These are phyloP conservation scores for Ia io DNA, from an alignment of 2,113 vertebrate species.

Conservation along the genomic window DNA sequence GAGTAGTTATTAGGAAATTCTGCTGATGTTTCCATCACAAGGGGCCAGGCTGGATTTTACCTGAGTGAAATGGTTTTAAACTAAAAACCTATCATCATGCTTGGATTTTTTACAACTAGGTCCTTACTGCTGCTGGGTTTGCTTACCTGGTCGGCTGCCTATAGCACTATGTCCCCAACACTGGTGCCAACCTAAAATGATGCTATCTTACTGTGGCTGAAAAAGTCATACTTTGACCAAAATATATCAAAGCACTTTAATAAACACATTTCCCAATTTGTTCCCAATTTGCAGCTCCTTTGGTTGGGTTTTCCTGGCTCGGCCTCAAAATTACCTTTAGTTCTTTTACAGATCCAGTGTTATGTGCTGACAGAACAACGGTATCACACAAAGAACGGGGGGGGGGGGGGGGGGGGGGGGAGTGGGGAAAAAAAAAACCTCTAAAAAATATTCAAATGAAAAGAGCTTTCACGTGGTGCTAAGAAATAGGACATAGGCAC, in stretches of 20 bases:
- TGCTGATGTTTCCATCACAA: not conserved
- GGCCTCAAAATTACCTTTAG: slow-evolving; percentile 17
- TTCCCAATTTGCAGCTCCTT: not conserved
- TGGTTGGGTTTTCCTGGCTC: slow-evolving; percentile 6
- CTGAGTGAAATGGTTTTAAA: not conserved
- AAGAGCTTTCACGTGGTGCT: slow-evolving; percentile 10
- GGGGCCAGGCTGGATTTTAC: not conserved
- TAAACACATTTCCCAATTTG: not conserved
- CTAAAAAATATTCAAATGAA: slow-evolving; percentile 25
- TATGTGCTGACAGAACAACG: slow-evolving; percentile 11
- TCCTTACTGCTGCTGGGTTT: not conserved
- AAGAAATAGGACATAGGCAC: slow-evolving; percentile 68
- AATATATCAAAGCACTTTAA: slow-evolving; percentile 31
- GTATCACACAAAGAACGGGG: not conserved
- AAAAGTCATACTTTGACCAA: not conserved
- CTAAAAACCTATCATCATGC: too few relatives aligned
- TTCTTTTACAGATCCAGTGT: slow-evolving; percentile 29
- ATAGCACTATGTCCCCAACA: not conserved
- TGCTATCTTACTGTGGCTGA: not conserved
- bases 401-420: not conserved
- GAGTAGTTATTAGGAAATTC: not conserved
- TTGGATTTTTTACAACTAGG: not conserved
- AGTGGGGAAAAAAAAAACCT: not conserved
- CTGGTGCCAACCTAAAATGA: not conserved
- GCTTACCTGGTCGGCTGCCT: slow-evolving; percentile 26